Conservation (phyloP, 1,140 invertebrate genomes). For the Bombus huntii region DNA sequence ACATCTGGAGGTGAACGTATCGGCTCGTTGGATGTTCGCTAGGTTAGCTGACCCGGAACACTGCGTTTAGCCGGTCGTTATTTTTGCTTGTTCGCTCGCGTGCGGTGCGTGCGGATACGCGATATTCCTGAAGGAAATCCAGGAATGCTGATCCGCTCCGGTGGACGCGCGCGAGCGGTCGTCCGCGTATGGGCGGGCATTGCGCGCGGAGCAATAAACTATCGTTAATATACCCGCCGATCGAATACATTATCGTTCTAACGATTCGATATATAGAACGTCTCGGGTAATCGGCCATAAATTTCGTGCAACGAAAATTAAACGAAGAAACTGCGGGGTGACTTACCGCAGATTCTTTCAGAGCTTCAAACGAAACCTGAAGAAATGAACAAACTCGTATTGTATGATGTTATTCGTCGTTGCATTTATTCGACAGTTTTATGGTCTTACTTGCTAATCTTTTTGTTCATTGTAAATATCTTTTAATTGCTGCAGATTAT, state of each 20-base stretch:
- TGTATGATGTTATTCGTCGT: neutral
- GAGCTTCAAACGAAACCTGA: neutral
- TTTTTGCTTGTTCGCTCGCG: slow-evolving; percentile 57
- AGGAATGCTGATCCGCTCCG: slow-evolving; percentile 62
- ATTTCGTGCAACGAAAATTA: slow-evolving; percentile 46
- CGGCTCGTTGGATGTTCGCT: neutral
- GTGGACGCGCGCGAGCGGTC: slow-evolving; percentile 39
- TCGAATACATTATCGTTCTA: slow-evolving; percentile 70
- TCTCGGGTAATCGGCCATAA: slow-evolving; percentile 53
- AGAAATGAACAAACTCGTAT: neutral
- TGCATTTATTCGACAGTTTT: neutral
- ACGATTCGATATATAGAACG: slow-evolving; percentile 66
- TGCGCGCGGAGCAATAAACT: slow-evolving; percentile 65
- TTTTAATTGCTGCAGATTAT: neutral
- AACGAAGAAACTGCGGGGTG: neutral
- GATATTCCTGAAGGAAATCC: slow-evolving; percentile 54
- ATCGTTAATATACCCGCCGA: slow-evolving; percentile 69
- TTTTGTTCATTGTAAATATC: neutral
- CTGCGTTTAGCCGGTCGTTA: slow-evolving; percentile 54
- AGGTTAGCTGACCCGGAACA: slow-evolving; percentile 64
- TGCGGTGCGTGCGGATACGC: slow-evolving; percentile 41
- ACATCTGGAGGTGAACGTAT: neutral
- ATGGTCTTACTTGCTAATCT: neutral
- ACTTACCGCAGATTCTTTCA: neutral
- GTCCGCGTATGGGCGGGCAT: slow-evolving; percentile 25